These are phyloP conservation scores for Campoletis sonorensis DNA, from an alignment of 1,140 invertebrate genomes.

Conservation along the genomic window DNA sequence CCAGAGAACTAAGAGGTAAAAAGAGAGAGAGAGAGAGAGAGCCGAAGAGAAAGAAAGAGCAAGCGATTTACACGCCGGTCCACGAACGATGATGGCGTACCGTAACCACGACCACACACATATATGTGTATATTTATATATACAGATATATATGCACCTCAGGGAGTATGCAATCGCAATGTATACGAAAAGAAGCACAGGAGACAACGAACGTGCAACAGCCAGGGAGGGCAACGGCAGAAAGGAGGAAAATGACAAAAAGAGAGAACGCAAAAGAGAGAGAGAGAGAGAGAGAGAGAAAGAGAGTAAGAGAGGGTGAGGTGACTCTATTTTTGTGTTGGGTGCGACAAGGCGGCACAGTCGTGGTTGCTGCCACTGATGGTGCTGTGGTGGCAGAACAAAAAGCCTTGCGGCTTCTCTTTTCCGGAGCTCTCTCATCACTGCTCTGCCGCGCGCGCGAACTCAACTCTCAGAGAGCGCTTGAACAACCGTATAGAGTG, in stretches of 20 bases:
- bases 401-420: conserved; percentile 73
- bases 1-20: conserved; percentile 3
- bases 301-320: conserved; percentile 55
- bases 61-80: not conserved
- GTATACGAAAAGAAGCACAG: conserved; percentile 24
- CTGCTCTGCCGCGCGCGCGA: conserved; percentile 41
- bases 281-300: conserved; percentile 55
- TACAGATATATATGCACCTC: conserved; percentile 16
- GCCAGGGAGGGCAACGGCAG: conserved; percentile 37
- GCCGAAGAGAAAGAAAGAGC: not conserved
- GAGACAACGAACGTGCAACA: conserved; percentile 56
- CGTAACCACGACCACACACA: conserved; percentile 30
- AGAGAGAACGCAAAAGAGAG: conserved; percentile 42
- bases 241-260: conserved; percentile 55
- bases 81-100: conserved; percentile 6
- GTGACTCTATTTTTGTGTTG: conserved; percentile 68
- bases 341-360: conserved; percentile 57
- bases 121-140: conserved; percentile 9
- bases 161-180: conserved; percentile 8
- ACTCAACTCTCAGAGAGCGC: not conserved
- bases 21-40: not conserved
- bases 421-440: conserved; percentile 47
- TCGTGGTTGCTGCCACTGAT: conserved; percentile 48
- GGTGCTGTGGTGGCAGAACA: conserved; percentile 66
- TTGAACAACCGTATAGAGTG: not conserved